Percentiles rank a stretch among this genome's conserved stretches.
Conservation (phyloP, 2,113 vertebrate species). For the Hipposideros armiger region DNA sequence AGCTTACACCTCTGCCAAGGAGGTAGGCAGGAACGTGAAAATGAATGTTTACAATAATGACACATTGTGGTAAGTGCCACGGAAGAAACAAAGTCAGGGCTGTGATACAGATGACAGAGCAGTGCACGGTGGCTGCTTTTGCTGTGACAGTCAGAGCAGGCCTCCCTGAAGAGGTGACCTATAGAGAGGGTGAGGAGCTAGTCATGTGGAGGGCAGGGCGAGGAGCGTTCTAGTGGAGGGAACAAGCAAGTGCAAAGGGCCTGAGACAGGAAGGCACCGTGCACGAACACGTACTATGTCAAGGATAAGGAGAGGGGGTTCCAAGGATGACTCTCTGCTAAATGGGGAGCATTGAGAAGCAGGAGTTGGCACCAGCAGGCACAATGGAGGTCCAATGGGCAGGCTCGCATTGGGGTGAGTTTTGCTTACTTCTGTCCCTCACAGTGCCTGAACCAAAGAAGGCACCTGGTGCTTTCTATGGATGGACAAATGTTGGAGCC, state of each 20-base stretch:
- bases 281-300: neutral
- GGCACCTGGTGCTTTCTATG: neutral
- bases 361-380: neutral
- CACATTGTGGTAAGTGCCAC: too few relatives aligned
- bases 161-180: neutral
- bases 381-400: neutral
- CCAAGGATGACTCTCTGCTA: neutral
- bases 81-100: neutral
- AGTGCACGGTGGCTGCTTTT: neutral
- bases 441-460: neutral
- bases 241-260: neutral
- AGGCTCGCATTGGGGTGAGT: fast-evolving
- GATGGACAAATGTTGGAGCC: neutral
- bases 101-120: neutral
- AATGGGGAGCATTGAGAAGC: neutral
- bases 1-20: neutral
- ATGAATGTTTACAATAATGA: neutral
- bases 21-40: neutral
- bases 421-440: neutral
- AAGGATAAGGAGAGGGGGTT: too few relatives aligned
- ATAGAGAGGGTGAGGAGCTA: neutral
- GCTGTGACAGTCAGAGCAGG: neutral
- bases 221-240: neutral
- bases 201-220: neutral
- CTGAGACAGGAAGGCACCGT: neutral